phyloP scores from a whole-genome alignment of 2,797 vertebrate species.

The Sitta carolinensis region DNA sequence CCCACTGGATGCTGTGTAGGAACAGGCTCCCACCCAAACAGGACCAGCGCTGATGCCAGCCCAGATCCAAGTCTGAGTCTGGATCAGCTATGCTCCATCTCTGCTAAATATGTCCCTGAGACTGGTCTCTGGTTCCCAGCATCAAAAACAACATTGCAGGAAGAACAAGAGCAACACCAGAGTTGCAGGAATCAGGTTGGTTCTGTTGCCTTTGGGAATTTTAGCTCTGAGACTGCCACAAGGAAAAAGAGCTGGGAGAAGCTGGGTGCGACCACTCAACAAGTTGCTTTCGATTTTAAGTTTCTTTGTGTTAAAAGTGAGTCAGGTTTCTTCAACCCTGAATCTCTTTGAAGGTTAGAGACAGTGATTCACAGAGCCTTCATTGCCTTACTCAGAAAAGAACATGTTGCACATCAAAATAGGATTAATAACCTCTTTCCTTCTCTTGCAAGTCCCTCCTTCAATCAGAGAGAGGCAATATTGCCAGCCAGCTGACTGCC shows the following conservation, averaged over 20 bases:
- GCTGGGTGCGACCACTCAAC: neutral
- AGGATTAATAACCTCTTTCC: neutral
- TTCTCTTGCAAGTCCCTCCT: neutral
- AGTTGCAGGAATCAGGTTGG: neutral
- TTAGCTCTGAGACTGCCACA: neutral
- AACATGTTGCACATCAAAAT: neutral
- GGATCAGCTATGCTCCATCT: neutral
- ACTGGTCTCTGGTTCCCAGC: neutral
- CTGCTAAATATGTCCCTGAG: neutral
- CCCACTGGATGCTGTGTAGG: neutral
- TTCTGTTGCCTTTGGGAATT: neutral
- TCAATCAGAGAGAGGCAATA: neutral
- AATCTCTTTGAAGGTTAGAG: neutral
- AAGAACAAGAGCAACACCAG: neutral
- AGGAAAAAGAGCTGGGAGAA: neutral
- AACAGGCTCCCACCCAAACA: neutral
- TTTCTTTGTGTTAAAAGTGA: neutral
- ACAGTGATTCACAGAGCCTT: neutral
- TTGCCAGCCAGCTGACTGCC: neutral
- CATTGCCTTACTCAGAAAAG: neutral
- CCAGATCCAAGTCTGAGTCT: neutral
- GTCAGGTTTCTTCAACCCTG: neutral
- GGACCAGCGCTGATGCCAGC: neutral
- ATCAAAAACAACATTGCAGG: neutral
- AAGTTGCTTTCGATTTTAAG: neutral